Evolutionary conservation across 2,113 vertebrate species (phyloP).

Genomic region (Nicator chloris): DNA sequence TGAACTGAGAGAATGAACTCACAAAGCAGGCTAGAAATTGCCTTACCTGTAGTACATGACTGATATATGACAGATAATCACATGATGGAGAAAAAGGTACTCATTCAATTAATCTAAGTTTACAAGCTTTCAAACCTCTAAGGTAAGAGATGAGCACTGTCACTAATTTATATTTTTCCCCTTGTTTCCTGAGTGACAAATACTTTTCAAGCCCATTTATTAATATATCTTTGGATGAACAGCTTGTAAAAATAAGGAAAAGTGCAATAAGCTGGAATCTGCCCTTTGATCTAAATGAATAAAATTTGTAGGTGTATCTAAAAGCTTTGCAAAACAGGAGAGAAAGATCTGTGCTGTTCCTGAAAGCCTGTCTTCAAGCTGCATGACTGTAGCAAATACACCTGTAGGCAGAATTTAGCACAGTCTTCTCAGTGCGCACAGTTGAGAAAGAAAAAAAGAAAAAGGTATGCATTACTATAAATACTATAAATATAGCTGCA

Average conservation of each 20-base stretch:
- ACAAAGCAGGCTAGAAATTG: background rate
- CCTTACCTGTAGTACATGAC: background rate
- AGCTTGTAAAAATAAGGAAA: background rate
- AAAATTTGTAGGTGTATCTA: background rate
- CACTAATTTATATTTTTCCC: background rate
- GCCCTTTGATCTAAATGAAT: background rate
- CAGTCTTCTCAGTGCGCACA: background rate
- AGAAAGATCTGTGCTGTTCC: background rate
- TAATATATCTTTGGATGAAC: background rate
- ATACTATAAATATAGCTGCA: background rate
- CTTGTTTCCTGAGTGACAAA: background rate
- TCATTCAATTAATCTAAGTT: background rate
- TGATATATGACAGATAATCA: background rate
- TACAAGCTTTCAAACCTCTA: background rate
- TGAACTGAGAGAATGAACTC: background rate
- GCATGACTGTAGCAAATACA: background rate
- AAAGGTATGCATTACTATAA: background rate
- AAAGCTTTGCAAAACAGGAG: background rate
- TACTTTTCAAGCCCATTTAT: background rate
- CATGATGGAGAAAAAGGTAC: background rate
- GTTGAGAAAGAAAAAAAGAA: background rate
- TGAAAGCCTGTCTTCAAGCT: background rate
- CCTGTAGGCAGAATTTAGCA: background rate
- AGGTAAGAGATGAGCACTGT: background rate
- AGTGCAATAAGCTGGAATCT: background rate